Evolutionary conservation across 1,140 invertebrate species (phyloP).

Genomic region (Trichoplusia ni): DNA sequence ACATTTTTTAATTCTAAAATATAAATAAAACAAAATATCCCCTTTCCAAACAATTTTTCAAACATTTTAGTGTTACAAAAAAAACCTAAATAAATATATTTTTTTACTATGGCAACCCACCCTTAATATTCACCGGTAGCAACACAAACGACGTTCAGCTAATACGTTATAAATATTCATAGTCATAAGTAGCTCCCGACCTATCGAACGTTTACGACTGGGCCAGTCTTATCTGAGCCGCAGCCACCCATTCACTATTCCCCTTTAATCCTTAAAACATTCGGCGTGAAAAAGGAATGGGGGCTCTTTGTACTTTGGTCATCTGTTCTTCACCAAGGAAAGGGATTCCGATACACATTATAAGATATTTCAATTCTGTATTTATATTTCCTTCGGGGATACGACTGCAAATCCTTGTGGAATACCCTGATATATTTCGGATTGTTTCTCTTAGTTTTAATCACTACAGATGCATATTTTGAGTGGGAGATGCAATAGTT

Average conservation of each 20-base stretch:
- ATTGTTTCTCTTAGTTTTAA: background rate
- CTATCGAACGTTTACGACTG: slow-evolving; percentile 67
- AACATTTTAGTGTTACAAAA: background rate
- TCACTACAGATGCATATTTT: too few species aligned
- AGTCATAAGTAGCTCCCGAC: slow-evolving; percentile 70
- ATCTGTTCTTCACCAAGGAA: slow-evolving; percentile 49
- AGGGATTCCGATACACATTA: slow-evolving; percentile 72
- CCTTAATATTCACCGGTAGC: slow-evolving; percentile 51
- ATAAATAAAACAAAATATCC: slow-evolving; percentile 2
- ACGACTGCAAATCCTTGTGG: slow-evolving; percentile 49
- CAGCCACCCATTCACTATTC: slow-evolving; percentile 18
- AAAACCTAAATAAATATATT: slow-evolving; percentile 23
- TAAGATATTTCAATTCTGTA: slow-evolving; percentile 76
- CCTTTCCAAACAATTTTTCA: background rate
- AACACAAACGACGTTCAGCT: slow-evolving; percentile 56
- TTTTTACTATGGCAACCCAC: slow-evolving; percentile 7
- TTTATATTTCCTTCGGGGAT: slow-evolving; percentile 73
- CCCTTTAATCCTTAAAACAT: slow-evolving; percentile 11
- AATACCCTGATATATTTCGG: background rate
- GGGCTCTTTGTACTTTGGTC: slow-evolving; percentile 45
- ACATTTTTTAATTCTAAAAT: too few species aligned
- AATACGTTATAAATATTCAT: slow-evolving; percentile 80
- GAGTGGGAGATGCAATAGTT: background rate
- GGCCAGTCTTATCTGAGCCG: slow-evolving; percentile 48
- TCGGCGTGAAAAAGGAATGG: background rate